Conservation (phyloP, 2,113 vertebrate genomes). For the Sciurus niger region DNA sequence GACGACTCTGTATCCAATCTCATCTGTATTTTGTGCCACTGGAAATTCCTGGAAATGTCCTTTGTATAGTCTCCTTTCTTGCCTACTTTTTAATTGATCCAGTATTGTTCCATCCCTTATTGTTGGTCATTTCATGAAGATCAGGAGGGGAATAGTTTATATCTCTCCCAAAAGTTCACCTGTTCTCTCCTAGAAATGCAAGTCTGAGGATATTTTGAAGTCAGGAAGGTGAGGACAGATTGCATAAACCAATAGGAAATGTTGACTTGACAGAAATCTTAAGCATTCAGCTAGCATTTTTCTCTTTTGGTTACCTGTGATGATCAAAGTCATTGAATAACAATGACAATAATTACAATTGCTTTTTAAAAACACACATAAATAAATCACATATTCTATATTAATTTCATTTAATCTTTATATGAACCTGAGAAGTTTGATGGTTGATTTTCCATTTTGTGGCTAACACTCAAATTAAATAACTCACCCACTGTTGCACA, state of each 20-base stretch:
- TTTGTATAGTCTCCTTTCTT: not conserved
- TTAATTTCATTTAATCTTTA: conserved; percentile 27
- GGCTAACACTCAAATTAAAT: not conserved
- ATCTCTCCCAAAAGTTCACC: not conserved
- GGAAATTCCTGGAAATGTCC: conserved; percentile 24
- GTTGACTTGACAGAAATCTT: not conserved
- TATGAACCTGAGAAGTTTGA: not conserved
- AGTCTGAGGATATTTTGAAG: conserved; percentile 25
- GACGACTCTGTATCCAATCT: not conserved
- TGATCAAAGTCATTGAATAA: not conserved
- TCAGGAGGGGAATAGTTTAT: not conserved
- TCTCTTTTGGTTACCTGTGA: not conserved
- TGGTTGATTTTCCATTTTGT: not conserved
- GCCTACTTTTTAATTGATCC: not conserved
- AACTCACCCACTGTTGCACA: not conserved
- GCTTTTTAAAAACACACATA: not conserved
- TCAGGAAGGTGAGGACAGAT: not conserved
- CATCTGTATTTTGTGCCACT: not conserved
- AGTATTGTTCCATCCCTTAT: not conserved
- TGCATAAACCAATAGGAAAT: not conserved
- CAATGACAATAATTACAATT: not conserved
- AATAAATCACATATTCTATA: not conserved
- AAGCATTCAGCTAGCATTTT: not conserved
- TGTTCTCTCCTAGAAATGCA: not conserved
- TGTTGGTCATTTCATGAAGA: not conserved